A percentile compares a stretch with the other conserved stretches of the same genome.
Evolutionary conservation across 2,888 invertebrate genomes (phyloP).

Genomic region (Amphipoea lucens): DNA sequence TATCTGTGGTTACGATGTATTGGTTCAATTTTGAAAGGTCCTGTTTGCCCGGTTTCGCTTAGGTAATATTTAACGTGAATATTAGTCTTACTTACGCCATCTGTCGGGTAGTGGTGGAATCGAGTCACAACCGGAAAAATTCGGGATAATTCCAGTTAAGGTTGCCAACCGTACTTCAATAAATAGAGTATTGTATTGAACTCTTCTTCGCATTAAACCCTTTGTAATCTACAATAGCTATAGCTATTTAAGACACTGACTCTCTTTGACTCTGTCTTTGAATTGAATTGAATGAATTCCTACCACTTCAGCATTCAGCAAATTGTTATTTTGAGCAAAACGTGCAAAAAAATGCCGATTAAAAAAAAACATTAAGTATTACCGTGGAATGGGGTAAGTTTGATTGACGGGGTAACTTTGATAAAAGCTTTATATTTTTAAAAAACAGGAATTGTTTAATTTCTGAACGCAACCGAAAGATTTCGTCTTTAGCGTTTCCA

Average conservation of each 20-base stretch:
- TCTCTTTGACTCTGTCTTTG: background rate
- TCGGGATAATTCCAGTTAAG: background rate
- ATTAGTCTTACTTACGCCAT: conserved; percentile 24
- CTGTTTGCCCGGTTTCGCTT: background rate
- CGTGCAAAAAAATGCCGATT: background rate
- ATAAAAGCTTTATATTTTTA: too few species aligned
- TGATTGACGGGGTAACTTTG: too few species aligned
- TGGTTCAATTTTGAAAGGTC: conserved; percentile 6
- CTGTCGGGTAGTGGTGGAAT: conserved; percentile 6
- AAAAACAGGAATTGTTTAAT: too few species aligned
- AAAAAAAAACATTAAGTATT: background rate
- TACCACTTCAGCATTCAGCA: background rate
- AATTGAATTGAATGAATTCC: background rate
- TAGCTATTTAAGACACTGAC: background rate
- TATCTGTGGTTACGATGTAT: background rate
- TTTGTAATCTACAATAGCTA: background rate
- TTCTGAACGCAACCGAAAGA: too few species aligned
- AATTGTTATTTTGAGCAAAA: background rate
- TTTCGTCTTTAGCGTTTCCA: too few species aligned
- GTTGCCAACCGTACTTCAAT: background rate
- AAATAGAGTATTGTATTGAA: background rate
- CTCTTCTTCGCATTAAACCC: background rate
- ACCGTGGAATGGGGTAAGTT: too few species aligned
- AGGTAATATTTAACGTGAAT: background rate
- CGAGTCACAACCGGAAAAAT: background rate